These are phyloP conservation scores for Pristionchus entomophagus DNA, from an alignment of 2,888 invertebrate genomes.

Conservation along the genomic window DNA sequence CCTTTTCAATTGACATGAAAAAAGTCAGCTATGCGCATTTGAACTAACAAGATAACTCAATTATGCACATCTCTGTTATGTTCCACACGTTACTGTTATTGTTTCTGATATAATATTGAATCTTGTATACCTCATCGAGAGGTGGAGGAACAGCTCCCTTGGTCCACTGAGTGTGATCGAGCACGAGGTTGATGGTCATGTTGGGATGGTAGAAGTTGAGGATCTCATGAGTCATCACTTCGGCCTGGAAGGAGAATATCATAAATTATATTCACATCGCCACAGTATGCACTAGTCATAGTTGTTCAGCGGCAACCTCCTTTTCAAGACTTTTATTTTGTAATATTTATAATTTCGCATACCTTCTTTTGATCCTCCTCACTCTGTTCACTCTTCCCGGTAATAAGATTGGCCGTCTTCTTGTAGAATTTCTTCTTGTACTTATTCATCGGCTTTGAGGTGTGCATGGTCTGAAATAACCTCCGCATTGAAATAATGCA, in stretches of 20 bases:
- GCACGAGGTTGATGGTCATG: slow-evolving; percentile 92
- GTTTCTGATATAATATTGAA: neutral
- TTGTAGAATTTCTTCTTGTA: slow-evolving; percentile 89
- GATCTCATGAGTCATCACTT: slow-evolving; percentile 80
- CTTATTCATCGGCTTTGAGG: slow-evolving; percentile 76
- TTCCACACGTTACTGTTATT: neutral
- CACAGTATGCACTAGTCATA: too few relatives aligned
- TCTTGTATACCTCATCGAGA: slow-evolving; percentile 54
- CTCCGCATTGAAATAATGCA: neutral
- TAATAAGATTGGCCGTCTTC: slow-evolving; percentile 93
- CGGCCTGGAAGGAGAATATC: slow-evolving; percentile 49
- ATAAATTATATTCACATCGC: too few relatives aligned
- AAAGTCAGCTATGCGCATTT: too few relatives aligned
- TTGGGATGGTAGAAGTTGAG: slow-evolving; percentile 99
- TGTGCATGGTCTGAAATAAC: slow-evolving; percentile 57
- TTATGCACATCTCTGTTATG: too few relatives aligned
- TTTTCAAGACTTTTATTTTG: too few relatives aligned
- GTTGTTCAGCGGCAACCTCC: too few relatives aligned
- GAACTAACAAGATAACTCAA: too few relatives aligned
- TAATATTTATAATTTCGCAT: too few relatives aligned
- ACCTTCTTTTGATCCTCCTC: slow-evolving; percentile 80
- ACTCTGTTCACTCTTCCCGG: slow-evolving; percentile 82
- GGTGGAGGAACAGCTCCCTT: slow-evolving; percentile 81
- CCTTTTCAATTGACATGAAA: too few relatives aligned
- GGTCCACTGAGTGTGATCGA: slow-evolving; percentile 95